phyloP scores from a whole-genome alignment of 92 coral and sea anemone species.

The Blastomussa wellsi region DNA sequence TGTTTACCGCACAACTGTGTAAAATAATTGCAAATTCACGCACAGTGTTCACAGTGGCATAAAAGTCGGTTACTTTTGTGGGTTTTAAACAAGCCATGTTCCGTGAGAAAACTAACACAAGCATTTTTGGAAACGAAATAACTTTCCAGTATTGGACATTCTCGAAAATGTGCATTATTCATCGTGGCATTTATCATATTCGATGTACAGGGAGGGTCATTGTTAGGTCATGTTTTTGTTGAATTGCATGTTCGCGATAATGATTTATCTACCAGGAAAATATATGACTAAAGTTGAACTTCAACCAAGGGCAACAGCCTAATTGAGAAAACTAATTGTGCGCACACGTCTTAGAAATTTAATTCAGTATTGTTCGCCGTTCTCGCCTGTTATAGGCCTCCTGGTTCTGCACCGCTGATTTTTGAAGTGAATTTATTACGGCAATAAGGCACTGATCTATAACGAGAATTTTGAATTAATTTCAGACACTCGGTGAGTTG shows the following conservation, averaged over 20 bases:
- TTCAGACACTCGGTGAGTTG: conserved; percentile 43
- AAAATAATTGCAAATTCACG: conserved; percentile 23
- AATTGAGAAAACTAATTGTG: conserved; percentile 17
- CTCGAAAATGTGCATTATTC: background rate
- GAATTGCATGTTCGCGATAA: background rate
- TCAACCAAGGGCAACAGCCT: conserved; percentile 19
- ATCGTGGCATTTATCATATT: background rate
- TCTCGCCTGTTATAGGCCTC: conserved; percentile 19
- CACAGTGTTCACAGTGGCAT: background rate
- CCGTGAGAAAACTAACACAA: conserved; percentile 14
- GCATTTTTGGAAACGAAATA: conserved; percentile 14
- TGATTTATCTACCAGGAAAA: background rate
- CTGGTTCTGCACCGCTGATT: conserved; percentile 45
- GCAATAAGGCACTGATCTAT: conserved; percentile 39
- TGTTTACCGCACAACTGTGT: background rate
- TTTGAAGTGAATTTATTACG: conserved; percentile 45
- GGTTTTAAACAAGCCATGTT: conserved; percentile 14
- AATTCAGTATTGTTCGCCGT: conserved; percentile 35
- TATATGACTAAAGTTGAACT: conserved; percentile 26
- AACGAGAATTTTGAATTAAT: conserved; percentile 50
- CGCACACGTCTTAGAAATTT: conserved; percentile 22
- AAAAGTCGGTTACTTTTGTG: conserved; percentile 5
- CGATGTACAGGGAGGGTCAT: background rate
- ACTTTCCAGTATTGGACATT: conserved; percentile 27
- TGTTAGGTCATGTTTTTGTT: too few relatives aligned